Conservation (phyloP, 2,113 vertebrate genomes). For the Pterocles gutturalis region DNA sequence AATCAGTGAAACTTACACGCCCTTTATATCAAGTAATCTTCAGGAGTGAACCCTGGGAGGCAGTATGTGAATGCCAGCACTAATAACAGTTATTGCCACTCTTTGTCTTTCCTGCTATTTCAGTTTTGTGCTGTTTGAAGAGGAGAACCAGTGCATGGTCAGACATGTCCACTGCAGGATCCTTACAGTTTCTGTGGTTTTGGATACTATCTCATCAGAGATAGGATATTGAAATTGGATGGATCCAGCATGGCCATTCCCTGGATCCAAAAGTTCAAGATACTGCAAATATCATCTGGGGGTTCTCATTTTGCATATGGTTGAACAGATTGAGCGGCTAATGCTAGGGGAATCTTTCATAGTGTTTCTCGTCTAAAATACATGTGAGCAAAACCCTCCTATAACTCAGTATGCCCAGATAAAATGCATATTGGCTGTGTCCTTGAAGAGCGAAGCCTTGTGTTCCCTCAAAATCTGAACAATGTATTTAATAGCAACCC, state of each 20-base stretch:
- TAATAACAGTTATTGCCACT: background rate
- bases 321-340: conserved; percentile 1
- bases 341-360: background rate
- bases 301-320: background rate
- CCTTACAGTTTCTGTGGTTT: background rate
- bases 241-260: background rate
- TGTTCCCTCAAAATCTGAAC: background rate
- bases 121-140: background rate
- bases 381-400: background rate
- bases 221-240: background rate
- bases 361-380: background rate
- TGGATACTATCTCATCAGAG: background rate
- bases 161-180: background rate
- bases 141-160: background rate
- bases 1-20: background rate
- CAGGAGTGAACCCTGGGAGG: background rate
- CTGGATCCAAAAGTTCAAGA: background rate
- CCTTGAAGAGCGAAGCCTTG: background rate
- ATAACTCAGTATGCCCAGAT: background rate
- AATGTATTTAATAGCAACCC: background rate
- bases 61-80: background rate
- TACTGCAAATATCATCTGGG: background rate
- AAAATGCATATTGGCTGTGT: background rate
- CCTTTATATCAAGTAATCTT: background rate
- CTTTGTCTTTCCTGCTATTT: background rate